Conservation (phyloP, 1,140 invertebrate genomes). For the Apis cerana region DNA sequence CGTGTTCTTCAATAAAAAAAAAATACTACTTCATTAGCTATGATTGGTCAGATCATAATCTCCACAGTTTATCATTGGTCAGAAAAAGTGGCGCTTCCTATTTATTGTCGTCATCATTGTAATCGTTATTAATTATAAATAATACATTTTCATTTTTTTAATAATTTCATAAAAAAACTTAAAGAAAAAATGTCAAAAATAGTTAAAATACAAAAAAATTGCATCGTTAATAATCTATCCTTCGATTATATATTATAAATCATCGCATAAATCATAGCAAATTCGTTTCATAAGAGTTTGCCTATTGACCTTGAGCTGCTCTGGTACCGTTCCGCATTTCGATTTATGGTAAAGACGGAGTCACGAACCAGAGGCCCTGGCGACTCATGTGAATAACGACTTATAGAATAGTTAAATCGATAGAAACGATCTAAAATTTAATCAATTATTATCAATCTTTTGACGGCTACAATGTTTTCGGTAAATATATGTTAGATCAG, state of each 20-base stretch:
- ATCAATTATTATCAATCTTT: background rate
- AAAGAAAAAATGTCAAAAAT: background rate
- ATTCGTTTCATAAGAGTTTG: constrained; percentile 32
- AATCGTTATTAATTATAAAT: background rate
- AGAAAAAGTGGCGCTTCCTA: background rate
- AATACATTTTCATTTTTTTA: background rate
- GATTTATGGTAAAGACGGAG: constrained; percentile 10
- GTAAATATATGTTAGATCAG: constrained; percentile 64
- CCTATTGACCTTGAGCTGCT: constrained; percentile 24
- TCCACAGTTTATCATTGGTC: background rate
- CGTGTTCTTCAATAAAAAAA: background rate
- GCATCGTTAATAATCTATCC: background rate
- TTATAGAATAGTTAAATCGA: background rate
- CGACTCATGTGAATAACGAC: background rate
- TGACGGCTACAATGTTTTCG: constrained; percentile 73
- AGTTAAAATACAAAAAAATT: no score
- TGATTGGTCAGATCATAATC: background rate
- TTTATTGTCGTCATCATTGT: no score
- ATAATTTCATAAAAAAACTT: background rate
- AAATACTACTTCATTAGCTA: background rate
- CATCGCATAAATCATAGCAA: background rate
- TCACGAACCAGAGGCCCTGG: constrained; percentile 20
- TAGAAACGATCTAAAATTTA: background rate
- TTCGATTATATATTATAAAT: background rate
- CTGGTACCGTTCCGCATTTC: constrained; percentile 25